Base-by-base conservation (phyloP, 2,888 invertebrate genomes). In the Bibio marci region DNA sequence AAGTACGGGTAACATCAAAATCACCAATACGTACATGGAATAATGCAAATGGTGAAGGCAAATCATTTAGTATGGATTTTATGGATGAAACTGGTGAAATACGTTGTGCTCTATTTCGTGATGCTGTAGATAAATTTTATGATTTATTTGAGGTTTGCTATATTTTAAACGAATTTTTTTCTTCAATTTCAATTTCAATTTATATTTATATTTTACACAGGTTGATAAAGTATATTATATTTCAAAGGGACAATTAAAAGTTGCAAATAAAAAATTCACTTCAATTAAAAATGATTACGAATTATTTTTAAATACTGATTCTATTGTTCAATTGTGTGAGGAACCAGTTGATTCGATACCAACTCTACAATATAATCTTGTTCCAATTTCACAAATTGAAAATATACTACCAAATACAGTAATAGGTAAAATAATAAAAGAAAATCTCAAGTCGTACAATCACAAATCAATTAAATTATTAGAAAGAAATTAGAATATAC, bases 21-120 rank as follows among this genome's bases (percentile, higher is more conserved):
- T 70, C 80, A 0, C 54, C 66, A 0, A 74, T 95, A 34, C 73
- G 85, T 41, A 80, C 78, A 0, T 97, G 91, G 88, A 85, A 77
- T 44, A 97, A 97, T 60, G 79, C 88, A 1, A 71, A 75, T 41
- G 92, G 94, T 0, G 91, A 92, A 59, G 97, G 97, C 1, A 87
- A 88, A 56, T 65, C 97, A 3, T 97, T 97, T 58, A 85, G 77
- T 44, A 75, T 94, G 65, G 91, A 91, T 59, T 62, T 97, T n/a
- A 66, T 85, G 43, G 97, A 97, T 59, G 90, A 91, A 51, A 81
- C 79, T 43, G 92, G 94, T 3, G 94, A 95, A 62, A 94, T 97
- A 47, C 67, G 88, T 44, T 83, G 81, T 30, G 94, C 94, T 0
- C 91, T 77, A 3, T 97, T 97, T 56, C 80, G 75, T 48, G 83